These are phyloP conservation scores for Hyles lineata DNA, from an alignment of 2,888 invertebrate species.

Conservation along the genomic window DNA sequence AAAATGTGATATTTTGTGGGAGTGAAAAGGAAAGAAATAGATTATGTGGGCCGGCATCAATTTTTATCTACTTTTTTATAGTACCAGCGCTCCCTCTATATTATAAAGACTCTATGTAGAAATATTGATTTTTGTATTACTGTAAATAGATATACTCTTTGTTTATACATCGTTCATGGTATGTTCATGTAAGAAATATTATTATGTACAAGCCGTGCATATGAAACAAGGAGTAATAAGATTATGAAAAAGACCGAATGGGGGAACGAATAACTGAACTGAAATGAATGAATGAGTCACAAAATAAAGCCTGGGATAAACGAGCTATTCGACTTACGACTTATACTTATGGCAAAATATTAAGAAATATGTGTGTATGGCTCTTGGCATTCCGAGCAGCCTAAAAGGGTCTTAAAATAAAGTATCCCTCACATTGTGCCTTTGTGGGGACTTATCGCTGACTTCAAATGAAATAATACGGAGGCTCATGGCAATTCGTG, in stretches of 20 bases:
- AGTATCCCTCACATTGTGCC: slow-evolving; percentile 14
- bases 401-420: slow-evolving; percentile 20
- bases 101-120: too few species aligned
- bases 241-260: background rate
- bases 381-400: background rate
- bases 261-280: background rate
- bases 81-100: too few species aligned
- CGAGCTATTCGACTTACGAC: background rate
- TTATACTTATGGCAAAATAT: slow-evolving; percentile 20
- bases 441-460: slow-evolving; percentile 10
- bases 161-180: too few species aligned
- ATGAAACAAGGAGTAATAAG: background rate
- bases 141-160: too few species aligned
- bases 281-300: background rate
- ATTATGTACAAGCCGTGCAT: background rate
- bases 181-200: background rate
- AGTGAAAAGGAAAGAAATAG: too few species aligned
- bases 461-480: slow-evolving; percentile 16
- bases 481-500: background rate
- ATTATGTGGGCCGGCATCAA: too few species aligned
- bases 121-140: too few species aligned
- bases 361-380: slow-evolving; percentile 18
- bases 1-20: too few species aligned
- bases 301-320: background rate
- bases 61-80: too few species aligned